Conservation (phyloP, 2,797 vertebrate genomes). For the Leptoclinus maculatus region DNA sequence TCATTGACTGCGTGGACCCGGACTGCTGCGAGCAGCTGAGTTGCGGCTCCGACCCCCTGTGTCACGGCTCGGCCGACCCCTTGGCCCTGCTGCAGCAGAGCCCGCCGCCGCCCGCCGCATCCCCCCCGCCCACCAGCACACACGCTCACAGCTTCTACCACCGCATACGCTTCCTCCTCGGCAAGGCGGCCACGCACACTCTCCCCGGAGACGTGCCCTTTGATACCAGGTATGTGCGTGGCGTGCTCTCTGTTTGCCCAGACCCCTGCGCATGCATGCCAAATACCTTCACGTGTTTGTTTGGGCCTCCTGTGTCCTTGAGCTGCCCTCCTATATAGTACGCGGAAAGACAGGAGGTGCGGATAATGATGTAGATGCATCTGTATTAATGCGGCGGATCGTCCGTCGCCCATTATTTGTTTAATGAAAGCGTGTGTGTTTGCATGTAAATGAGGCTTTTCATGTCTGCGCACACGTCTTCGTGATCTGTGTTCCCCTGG, state of each 20-base stretch:
- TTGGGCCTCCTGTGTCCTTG: constrained; percentile 43
- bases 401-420: constrained; percentile 44
- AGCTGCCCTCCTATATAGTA: constrained; percentile 6
- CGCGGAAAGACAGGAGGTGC: constrained; percentile 19
- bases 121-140: constrained; percentile 73
- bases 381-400: constrained; percentile 36
- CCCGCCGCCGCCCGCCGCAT: constrained; percentile 81
- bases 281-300: constrained; percentile 39
- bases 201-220: constrained; percentile 92
- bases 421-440: constrained; percentile 37
- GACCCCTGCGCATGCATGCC: constrained; percentile 19
- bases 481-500: constrained; percentile 38
- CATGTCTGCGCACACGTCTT: constrained; percentile 25
- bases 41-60: constrained; percentile 91
- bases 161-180: constrained; percentile 93
- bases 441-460: constrained; percentile 33
- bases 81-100: constrained; percentile 91
- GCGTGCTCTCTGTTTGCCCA: constrained; percentile 49
- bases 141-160: constrained; percentile 87
- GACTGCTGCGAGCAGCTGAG: constrained; percentile 95
- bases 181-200: constrained; percentile 92
- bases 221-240: constrained; percentile 89
- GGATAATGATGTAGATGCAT: constrained; percentile 36
- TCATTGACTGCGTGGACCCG: constrained; percentile 94
- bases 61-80: constrained; percentile 94